Evolutionary conservation across 1,140 invertebrate species (phyloP), one percentile per base, ranked within the genome.

Genomic region (Stegodyphus mimosarum): DNA sequence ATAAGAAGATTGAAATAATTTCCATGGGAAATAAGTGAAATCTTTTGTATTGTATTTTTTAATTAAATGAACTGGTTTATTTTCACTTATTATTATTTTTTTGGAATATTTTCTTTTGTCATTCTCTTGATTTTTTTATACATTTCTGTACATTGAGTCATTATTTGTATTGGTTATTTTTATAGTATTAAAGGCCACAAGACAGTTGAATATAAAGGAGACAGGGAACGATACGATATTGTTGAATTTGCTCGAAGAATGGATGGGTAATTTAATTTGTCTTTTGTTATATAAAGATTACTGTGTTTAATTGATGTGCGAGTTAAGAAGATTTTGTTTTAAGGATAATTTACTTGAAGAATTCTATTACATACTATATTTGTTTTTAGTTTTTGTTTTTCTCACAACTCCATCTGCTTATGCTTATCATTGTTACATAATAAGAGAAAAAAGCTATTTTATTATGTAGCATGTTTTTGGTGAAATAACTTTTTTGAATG

Each of bases 161-260:
- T n/a, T n/a, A n/a, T 33, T 33, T 33, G 2, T 60, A 78, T 52
- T 88, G 91, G 92, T 4, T 15, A 48, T 1, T 71, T 53, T 53
- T 53, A 78, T 89, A 98, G 96, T 90, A 94, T 99, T 50, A 96
- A 97, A 90, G 96, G 95, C 72, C 94, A 95, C 83, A 92, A 94
- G 86, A 92, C 93, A 80, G 94, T 95, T 90, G 93, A 93, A 63
- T 99, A 97, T 90, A 92, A 93, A 89, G 98, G 98, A 6, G 98
- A 99, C 88, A 93, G 98, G 88, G 94, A 93, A 48, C 95, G 95
- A 89, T 96, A 98, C 87, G 96, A 98, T 87, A 95, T 99, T 87
- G 93, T 99, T 0, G 95, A 97, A 88, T 99, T 99, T 94, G 97
- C 96, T 10, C 90, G 95, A 80, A 92, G 97, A 89, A 95, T 99